Base-by-base conservation (phyloP, 2,797 vertebrate genomes). In the Naso thynnoides region DNA sequence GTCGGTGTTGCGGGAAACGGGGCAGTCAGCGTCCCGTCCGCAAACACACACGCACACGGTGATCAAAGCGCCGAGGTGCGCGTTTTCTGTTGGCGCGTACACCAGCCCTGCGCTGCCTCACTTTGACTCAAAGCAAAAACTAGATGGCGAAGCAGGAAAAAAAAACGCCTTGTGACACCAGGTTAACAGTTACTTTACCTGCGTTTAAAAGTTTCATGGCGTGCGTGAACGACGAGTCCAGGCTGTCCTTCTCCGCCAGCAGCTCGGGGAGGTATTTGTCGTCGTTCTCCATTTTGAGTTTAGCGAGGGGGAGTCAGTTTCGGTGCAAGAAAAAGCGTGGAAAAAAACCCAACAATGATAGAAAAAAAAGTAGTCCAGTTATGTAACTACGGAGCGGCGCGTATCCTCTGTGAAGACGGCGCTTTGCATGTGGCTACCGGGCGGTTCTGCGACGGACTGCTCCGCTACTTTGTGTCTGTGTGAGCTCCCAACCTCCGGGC, bases 201-300 rank as follows among this genome's bases (percentile, higher is more conserved):
- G 95, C 94, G 38, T 94, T 93, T 61, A 99, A 93, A 80, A 99
- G 95, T 96, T 98, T 97, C 96, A 95, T 97, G 80, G 97, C 97
- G 90, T 99, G 97, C 6, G 96, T 97, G 84, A 98, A 98, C 73
- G 97, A 98, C 76, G 96, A 93, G 88, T 99, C 97, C 80, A 98
- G 94, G 49, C 96, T 98, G 93, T 98, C 97, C 94, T 97, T 98
- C 89, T 99, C 97, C 2, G 97, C 97, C 94, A 97, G 95, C 67
- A 99, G 95, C 93, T 99, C 96, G 27, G 97, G 97, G 68, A 99
- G 92, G 72, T 98, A 98, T 86, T 98, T 98, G 80, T 95, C 96
- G 86, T 96, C 97, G 27, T 95, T 95, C 95, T 98, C 97, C 96
- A 97, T 96, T 89, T 96, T 95, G 78, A 91, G 70, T 91, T 88